Evolutionary conservation across 2,888 invertebrate genomes (phyloP).

Genomic region (Drosophila ezoana): DNA sequence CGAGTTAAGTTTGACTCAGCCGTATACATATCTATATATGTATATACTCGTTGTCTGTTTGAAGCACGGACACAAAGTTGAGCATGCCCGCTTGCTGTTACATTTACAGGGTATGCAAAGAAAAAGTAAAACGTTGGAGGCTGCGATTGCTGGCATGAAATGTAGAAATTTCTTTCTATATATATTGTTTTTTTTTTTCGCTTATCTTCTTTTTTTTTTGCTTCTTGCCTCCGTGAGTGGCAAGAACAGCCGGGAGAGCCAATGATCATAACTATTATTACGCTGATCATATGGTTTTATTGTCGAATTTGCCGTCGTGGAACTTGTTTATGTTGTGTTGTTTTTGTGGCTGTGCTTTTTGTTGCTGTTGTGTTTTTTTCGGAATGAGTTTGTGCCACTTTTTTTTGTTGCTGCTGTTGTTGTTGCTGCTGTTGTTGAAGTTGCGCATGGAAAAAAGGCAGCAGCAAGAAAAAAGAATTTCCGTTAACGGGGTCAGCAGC

Average conservation of each 20-base stretch:
- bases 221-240: conserved; percentile 20
- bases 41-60: no score
- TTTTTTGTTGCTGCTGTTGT: conserved; percentile 15
- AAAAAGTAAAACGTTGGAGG: conserved; percentile 49
- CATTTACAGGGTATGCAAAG: conserved; percentile 20
- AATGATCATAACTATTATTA: conserved; percentile 78
- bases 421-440: conserved; percentile 27
- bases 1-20: no score
- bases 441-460: conserved; percentile 39
- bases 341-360: conserved; percentile 30
- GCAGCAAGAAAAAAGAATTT: conserved; percentile 59
- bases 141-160: conserved; percentile 31
- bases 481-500: conserved; percentile 72
- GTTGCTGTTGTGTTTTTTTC: conserved; percentile 33
- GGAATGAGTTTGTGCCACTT: conserved; percentile 77
- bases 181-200: conserved; percentile 3
- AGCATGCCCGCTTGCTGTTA: conserved; percentile 4
- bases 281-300: conserved; percentile 77
- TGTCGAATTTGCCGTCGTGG: conserved; percentile 70
- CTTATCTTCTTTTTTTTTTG: conserved; percentile 8
- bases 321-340: conserved; percentile 69
- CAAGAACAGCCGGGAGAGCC: conserved; percentile 34
- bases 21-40: no score
- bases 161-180: conserved; percentile 46
- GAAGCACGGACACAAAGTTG: neutral